These are phyloP conservation scores for Cryptocheilus praepositus DNA, from an alignment of 2,888 invertebrate genomes.

Conservation along the genomic window DNA sequence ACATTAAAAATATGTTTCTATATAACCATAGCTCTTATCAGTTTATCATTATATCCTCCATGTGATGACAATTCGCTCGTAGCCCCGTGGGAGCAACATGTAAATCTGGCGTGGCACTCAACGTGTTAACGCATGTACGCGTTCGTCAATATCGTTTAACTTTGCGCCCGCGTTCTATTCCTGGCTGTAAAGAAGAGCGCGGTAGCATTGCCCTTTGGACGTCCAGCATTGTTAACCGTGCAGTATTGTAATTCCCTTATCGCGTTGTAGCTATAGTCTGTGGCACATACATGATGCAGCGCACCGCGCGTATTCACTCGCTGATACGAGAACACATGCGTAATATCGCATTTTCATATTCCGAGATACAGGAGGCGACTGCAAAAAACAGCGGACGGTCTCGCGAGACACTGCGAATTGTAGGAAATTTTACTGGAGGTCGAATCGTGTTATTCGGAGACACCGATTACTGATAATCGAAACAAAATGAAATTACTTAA, in stretches of 20 bases:
- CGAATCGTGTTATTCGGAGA: too few relatives aligned
- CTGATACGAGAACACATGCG: neutral
- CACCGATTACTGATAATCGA: too few relatives aligned
- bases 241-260: conserved; percentile 37
- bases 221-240: conserved; percentile 23
- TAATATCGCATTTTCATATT: conserved; percentile 1
- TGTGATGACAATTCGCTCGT: too few relatives aligned
- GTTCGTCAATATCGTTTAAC: conserved; percentile 10
- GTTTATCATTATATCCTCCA: too few relatives aligned
- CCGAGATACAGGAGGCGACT: neutral
- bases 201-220: conserved; percentile 8
- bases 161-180: conserved; percentile 18
- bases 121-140: neutral
- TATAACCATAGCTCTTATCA: too few relatives aligned
- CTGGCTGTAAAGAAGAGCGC: conserved; percentile 17
- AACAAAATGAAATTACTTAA: too few relatives aligned
- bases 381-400: neutral
- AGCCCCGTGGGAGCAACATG: too few relatives aligned
- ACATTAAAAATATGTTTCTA: too few relatives aligned
- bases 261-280: conserved; percentile 25
- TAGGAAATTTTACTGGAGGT: neutral
- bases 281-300: conserved; percentile 11
- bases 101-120: too few relatives aligned
- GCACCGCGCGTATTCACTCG: neutral
- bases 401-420: neutral